These are phyloP conservation scores for Parapsyche elsis DNA, from an alignment of 1,140 invertebrate species.

Conservation along the genomic window DNA sequence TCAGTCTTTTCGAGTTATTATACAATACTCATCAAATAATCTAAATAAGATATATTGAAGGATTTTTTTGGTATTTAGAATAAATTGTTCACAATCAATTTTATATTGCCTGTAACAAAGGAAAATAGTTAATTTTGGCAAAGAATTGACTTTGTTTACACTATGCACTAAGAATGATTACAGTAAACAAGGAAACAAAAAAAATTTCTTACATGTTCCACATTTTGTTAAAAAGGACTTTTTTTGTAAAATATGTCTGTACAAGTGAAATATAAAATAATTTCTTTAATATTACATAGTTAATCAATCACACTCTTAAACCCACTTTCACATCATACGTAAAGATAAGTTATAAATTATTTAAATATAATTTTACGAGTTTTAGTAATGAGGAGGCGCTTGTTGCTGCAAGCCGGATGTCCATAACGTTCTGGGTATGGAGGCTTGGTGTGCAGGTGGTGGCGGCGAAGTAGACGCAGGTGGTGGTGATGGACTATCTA, in stretches of 20 bases:
- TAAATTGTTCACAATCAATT: background rate
- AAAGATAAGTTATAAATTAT: constrained; percentile 14
- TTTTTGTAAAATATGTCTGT: background rate
- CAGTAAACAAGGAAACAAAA: background rate
- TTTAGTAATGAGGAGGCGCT: constrained; percentile 34
- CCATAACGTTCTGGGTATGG: constrained; percentile 47
- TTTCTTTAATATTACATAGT: constrained; percentile 3
- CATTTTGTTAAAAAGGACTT: background rate
- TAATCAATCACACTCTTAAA: background rate
- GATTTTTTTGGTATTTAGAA: constrained; percentile 15
- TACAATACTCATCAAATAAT: constrained; percentile 17
- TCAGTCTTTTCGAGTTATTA: constrained; percentile 25
- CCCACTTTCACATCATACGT: constrained; percentile 6
- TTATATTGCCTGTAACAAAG: no score
- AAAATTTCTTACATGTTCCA: background rate
- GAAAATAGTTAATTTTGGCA: no score
- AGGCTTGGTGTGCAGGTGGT: constrained; percentile 49
- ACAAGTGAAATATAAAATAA: background rate
- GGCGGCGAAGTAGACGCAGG: constrained; percentile 56
- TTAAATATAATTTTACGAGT: background rate
- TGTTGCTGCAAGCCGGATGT: constrained; percentile 29
- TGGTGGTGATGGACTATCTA: constrained; percentile 71
- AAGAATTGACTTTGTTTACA: no score
- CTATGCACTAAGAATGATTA: no score
- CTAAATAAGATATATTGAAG: background rate